Base-by-base conservation (phyloP, 1,140 invertebrate species). In the Anadara kagoshimensis region DNA sequence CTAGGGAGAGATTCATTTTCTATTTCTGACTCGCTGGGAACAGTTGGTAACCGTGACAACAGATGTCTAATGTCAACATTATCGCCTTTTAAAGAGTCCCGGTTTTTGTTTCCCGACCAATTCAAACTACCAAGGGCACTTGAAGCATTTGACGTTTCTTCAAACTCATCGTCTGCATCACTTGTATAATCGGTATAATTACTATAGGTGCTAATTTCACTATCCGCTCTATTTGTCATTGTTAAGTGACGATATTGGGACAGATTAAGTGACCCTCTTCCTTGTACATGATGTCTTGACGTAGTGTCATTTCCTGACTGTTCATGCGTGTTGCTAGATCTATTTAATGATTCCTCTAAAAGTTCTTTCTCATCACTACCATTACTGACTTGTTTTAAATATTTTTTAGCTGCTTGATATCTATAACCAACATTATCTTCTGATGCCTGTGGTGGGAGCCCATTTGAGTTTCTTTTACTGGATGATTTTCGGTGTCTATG, bases 81-180 rank as follows among this genome's bases (percentile, higher is more conserved):
- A 36, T 36, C 29, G 29, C 29, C 29, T 36, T 36, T 36, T 36
- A 7, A 36, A 7, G 29, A 36, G 29, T 2, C 29, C 7, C 7
- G 2, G 29, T 36, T 36, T 36, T 36, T 36, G 29, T 36, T 36
- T 3, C 2, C 29, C 7, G 29, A 36, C 29, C 29, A 36, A 36
- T 36, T 57, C 65, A 68, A 57, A 62, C 54, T 59, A 5, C 73
- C 70, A 43, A 73, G 63, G 24, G 72, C 45, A 74, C 75, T 79
- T 3, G 81, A 83, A 16, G 73, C 68, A 58, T 71, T 77, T 12
- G 78, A 79, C 7, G 29, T 36, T 18, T 62, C 66, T 26, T 81
- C 82, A 56, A 61, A 63, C 58, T 81, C 82, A 59, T 84, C 82
- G 73, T 82, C 80, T 36, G 80, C 80, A 74, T 82, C 80, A 73